Conservation (phyloP, 2,113 vertebrate genomes). For the Amazona vittata region DNA sequence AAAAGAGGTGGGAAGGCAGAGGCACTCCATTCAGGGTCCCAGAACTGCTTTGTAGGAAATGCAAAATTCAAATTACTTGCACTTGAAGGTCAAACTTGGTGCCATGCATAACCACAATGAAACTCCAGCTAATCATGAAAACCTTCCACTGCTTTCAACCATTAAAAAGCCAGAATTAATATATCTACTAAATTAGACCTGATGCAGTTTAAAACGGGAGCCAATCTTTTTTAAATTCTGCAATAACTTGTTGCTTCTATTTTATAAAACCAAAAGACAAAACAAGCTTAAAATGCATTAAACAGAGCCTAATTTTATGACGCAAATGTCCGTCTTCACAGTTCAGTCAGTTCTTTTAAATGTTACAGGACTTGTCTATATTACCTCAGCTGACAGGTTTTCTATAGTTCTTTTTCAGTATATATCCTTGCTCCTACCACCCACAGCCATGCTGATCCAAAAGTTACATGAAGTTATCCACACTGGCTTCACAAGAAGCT, state of each 20-base stretch:
- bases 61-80: neutral
- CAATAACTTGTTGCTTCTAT: constrained; percentile 21
- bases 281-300: constrained; percentile 59
- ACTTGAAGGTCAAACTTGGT: neutral
- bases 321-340: constrained; percentile 62
- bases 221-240: constrained; percentile 47
- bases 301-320: constrained; percentile 68
- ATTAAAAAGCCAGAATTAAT: constrained; percentile 55
- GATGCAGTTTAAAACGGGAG: constrained; percentile 29
- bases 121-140: neutral
- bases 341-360: constrained; percentile 50
- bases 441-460: neutral
- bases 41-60: neutral
- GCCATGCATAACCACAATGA: neutral
- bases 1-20: neutral
- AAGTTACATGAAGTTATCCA: neutral
- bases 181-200: constrained; percentile 59
- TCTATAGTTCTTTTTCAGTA: neutral
- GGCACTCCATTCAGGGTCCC: neutral
- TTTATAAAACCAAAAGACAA: constrained; percentile 53
- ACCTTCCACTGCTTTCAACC: constrained; percentile 21
- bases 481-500: neutral
- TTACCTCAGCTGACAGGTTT: neutral
- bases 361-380: neutral
- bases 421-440: neutral